Evolutionary conservation across 2,888 invertebrate species (phyloP).

Genomic region (Isoperla grammatica): DNA sequence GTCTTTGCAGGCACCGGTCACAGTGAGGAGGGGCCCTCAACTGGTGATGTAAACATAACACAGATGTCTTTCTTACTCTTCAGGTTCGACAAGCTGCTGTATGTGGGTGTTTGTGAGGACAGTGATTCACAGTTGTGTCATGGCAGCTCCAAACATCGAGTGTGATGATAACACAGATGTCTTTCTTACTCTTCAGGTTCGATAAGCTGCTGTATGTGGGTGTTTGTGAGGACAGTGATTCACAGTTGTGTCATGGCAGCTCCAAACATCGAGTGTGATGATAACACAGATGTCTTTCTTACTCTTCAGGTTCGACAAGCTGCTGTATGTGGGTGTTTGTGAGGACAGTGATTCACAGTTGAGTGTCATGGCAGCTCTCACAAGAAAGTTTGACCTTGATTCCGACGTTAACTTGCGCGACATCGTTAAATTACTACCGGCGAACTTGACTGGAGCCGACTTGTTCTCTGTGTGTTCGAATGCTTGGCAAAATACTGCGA

Average conservation of each 20-base stretch:
- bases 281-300: not conserved
- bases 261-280: no score
- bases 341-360: slow-evolving; percentile 68
- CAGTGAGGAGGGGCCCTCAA: no score
- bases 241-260: slow-evolving; percentile 75
- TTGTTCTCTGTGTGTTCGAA: slow-evolving; percentile 74
- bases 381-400: slow-evolving; percentile 64
- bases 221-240: slow-evolving; percentile 67
- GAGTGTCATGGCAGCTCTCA: slow-evolving; percentile 76
- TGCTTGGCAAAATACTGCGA: slow-evolving; percentile 67
- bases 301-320: slow-evolving; percentile 73
- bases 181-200: slow-evolving; percentile 52
- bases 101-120: no score
- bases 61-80: no score
- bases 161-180: not conserved
- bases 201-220: slow-evolving; percentile 95
- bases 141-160: no score
- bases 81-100: no score
- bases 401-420: slow-evolving; percentile 54
- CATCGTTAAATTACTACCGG: slow-evolving; percentile 64
- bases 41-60: no score
- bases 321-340: slow-evolving; percentile 90
- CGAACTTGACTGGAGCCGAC: slow-evolving; percentile 86
- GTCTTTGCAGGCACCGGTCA: no score
- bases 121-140: no score